Base-by-base conservation (phyloP, 2,888 invertebrate species). In the Diplolepis rosae region DNA sequence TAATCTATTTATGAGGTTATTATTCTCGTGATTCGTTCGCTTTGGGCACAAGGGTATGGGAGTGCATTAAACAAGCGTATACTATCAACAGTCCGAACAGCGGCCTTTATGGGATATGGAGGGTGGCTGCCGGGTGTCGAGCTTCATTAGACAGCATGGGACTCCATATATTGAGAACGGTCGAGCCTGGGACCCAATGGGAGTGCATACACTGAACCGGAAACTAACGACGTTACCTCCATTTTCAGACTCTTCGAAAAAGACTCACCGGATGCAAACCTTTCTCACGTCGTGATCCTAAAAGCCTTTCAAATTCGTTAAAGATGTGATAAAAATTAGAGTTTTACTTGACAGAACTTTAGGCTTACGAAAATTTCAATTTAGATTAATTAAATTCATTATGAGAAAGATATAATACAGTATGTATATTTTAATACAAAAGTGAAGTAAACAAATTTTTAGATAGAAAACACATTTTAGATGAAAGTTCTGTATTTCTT, bases 71-170 rank as follows among this genome's bases (percentile, higher is more conserved):
- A 71, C 65, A 67, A 73, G 70, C 68, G 71, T 56, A 54, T 52
- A 69, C 56, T 66, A 70, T 66, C 66, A 65, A 67, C 74, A 70
- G 72, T 76, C 75, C 76, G 74, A 75, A 74, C 74, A 69, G 74
- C 76, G 74, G 71, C 66, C 69, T 74, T 74, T 74, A 78, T 72
- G 77, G 73, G 42, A 45, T 61, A 30, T 51, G 4, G 51, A 35
- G 66, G 66, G 65, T 70, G 66, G 67, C 61, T 75, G 75, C 73
- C 74, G 73, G 81, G 76, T 80, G 84, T 85, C 83, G 81, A 83
- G 85, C 80, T 83, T 85, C 85, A 85, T 84, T 85, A 85, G 84
- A 84, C 83, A 81, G 75, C 79, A 77, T 77, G 79, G 78, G 79
- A 81, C 78, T 79, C 77, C 78, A 75, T 80, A 76, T 52, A 75